phyloP scores from a whole-genome alignment of 2,888 invertebrate genomes.

The Lobophora halterata region DNA sequence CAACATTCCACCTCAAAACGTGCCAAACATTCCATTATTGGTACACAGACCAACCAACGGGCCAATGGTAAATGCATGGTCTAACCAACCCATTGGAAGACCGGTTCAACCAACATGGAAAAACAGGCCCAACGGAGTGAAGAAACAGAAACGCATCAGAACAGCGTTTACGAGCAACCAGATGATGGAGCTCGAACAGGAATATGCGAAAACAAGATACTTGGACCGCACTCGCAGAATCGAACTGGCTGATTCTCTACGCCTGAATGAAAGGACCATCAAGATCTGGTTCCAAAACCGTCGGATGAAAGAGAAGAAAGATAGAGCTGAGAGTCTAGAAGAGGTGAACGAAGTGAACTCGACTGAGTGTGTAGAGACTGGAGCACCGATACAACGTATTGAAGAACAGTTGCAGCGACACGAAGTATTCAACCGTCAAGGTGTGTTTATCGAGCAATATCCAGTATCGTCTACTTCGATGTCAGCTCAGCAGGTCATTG shows the following conservation, averaged over 20 bases:
- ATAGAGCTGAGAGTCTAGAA: conserved; percentile 56
- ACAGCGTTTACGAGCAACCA: conserved; percentile 90
- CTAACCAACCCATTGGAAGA: conserved; percentile 29
- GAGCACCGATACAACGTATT: conserved; percentile 30
- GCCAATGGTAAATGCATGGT: conserved; percentile 17
- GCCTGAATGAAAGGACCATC: conserved; percentile 70
- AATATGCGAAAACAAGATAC: conserved; percentile 85
- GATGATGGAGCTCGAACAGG: conserved; percentile 87
- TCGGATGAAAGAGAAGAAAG: conserved; percentile 87
- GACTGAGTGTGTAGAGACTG: conserved; percentile 43
- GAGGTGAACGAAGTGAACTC: conserved; percentile 50
- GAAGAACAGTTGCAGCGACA: conserved; percentile 40
- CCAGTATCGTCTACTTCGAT: conserved; percentile 34
- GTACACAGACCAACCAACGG: conserved; percentile 17
- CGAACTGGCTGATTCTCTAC: conserved; percentile 69
- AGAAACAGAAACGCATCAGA: conserved; percentile 83
- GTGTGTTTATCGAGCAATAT: conserved; percentile 42
- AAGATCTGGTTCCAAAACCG: conserved; percentile 94
- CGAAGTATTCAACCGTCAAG: conserved; percentile 36
- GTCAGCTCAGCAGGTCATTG: conserved; percentile 23
- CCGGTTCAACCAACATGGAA: conserved; percentile 33
- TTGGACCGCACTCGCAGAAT: conserved; percentile 86
- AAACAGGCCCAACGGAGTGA: conserved; percentile 37
- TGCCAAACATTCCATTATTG: conserved; percentile 20
- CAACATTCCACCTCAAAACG: conserved; percentile 16